Conservation (phyloP, 2,797 vertebrate genomes). For the Meriones psammophilus region DNA sequence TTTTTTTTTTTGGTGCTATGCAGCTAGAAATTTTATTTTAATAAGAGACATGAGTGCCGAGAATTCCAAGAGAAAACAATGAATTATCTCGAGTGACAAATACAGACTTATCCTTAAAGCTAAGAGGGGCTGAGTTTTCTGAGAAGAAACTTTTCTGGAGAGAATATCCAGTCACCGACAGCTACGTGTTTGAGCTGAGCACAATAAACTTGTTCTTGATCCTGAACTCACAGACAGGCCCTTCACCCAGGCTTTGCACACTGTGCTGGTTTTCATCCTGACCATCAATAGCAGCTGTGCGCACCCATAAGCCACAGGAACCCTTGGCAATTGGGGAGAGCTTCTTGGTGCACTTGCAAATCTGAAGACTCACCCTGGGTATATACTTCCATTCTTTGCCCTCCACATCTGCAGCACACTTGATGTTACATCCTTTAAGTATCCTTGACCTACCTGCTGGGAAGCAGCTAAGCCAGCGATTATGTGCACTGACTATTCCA, state of each 20-base stretch:
- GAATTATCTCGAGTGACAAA: background rate
- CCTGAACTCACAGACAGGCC: background rate
- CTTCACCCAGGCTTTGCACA: background rate
- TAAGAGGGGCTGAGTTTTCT: too few species aligned
- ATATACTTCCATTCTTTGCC: background rate
- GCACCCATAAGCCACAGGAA: fast-evolving
- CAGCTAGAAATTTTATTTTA: too few species aligned
- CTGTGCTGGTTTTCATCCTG: fast-evolving
- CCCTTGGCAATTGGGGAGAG: too few species aligned
- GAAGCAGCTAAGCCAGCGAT: background rate
- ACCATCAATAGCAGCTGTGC: fast-evolving
- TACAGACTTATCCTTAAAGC: background rate
- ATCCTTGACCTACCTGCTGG: background rate
- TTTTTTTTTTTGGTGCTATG: background rate
- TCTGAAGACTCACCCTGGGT: background rate
- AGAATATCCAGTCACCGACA: background rate
- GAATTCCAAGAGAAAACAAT: background rate
- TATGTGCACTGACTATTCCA: background rate
- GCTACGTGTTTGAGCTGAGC: background rate
- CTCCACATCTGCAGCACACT: fast-evolving
- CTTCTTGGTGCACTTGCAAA: background rate
- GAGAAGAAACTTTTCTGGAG: background rate
- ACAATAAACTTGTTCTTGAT: too few species aligned
- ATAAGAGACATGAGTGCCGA: background rate
- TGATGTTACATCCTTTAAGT: background rate